A percentile compares a stretch with the other conserved stretches of the same genome.
These are phyloP conservation scores for Phrynosoma blainvillii DNA, from an alignment of 2,113 vertebrate genomes.

Conservation along the genomic window DNA sequence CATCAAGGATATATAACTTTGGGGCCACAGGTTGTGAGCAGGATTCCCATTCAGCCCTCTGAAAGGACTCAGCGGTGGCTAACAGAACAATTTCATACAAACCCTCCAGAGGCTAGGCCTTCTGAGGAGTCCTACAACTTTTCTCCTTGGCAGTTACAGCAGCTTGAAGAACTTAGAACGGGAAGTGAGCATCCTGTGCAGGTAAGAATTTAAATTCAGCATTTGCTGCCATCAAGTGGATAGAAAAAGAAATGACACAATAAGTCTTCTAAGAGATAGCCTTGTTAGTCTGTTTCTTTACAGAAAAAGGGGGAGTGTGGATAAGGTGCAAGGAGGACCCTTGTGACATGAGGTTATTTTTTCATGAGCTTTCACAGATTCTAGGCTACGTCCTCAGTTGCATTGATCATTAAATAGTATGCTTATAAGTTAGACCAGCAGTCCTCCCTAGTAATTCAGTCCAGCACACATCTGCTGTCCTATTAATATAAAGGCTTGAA, in stretches of 20 bases:
- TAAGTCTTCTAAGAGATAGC: fast-evolving
- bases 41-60: slow-evolving; percentile 86
- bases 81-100: slow-evolving; percentile 88
- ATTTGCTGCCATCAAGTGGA: slow-evolving; percentile 76
- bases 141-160: slow-evolving; percentile 78
- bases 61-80: slow-evolving; percentile 96
- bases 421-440: not conserved
- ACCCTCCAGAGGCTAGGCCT: slow-evolving; percentile 81
- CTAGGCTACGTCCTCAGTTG: too few species aligned
- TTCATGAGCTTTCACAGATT: too few species aligned
- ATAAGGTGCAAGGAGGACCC: too few species aligned
- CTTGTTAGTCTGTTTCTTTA: too few species aligned
- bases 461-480: not conserved
- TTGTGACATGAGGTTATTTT: too few species aligned
- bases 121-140: slow-evolving; percentile 70
- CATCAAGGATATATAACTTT: slow-evolving; percentile 74
- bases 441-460: not conserved
- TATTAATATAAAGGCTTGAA: not conserved
- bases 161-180: slow-evolving; percentile 70
- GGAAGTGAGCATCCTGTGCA: slow-evolving; percentile 77
- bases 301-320: too few species aligned
- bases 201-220: slow-evolving; percentile 73
- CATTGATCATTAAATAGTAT: not conserved
- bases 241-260: not conserved
- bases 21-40: slow-evolving; percentile 79